Evolutionary conservation across 1,140 invertebrate genomes (phyloP).

Genomic region (Pseudoatta argentina): DNA sequence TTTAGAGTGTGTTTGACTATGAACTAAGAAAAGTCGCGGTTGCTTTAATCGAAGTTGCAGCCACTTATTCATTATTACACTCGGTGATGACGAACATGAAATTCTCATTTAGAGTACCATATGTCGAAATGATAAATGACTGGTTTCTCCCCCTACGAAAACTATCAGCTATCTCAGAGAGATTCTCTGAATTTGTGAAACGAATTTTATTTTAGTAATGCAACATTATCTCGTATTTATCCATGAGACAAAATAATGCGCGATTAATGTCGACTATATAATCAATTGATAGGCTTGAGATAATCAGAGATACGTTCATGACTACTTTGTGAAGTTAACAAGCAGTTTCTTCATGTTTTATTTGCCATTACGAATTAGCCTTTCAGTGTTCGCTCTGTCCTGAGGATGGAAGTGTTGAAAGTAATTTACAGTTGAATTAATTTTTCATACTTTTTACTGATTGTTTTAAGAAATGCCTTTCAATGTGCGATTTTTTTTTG

Average conservation of each 20-base stretch:
- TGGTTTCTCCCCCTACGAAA: constrained; percentile 15
- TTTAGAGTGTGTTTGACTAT: too few relatives aligned
- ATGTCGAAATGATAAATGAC: constrained; percentile 19
- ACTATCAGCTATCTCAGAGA: not conserved
- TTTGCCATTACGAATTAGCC: not conserved
- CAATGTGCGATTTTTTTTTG: not conserved
- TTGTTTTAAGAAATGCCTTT: not conserved
- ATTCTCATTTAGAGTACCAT: not conserved
- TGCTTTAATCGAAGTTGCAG: not conserved
- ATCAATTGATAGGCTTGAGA: not conserved
- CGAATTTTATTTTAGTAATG: not conserved
- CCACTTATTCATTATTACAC: not conserved
- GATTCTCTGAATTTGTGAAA: not conserved
- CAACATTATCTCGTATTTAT: not conserved
- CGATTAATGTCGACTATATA: not conserved
- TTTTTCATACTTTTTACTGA: not conserved
- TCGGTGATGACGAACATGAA: not conserved
- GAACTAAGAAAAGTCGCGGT: not conserved
- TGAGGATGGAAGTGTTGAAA: not conserved
- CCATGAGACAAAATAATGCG: not conserved
- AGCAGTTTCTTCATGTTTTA: not conserved
- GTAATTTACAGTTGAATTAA: constrained; percentile 2
- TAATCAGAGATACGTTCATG: not conserved
- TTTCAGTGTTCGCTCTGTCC: not conserved
- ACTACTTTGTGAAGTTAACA: not conserved